Conservation (phyloP, 2,113 vertebrate species). For the Blennius ocellaris region DNA sequence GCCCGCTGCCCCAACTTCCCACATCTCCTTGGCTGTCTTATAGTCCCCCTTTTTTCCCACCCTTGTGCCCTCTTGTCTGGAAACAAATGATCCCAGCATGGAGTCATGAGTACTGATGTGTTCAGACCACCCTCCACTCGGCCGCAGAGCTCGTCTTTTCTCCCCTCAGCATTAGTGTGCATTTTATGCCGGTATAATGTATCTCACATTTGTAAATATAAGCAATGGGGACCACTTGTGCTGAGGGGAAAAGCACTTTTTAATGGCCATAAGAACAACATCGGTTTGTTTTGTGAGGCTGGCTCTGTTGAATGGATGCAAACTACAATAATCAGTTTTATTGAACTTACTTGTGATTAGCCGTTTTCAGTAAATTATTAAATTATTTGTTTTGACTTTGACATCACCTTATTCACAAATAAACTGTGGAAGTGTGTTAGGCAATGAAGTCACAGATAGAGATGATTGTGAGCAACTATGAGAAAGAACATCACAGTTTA, state of each 20-base stretch:
- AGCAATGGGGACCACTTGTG: conserved; percentile 59
- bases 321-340: not conserved
- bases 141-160: conserved; percentile 70
- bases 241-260: conserved; percentile 53
- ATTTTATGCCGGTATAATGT: conserved; percentile 75
- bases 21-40: conserved; percentile 64
- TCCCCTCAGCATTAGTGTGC: conserved; percentile 69
- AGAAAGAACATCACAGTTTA: conserved; percentile 19
- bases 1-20: conserved; percentile 33
- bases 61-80: conserved; percentile 83
- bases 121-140: conserved; percentile 83
- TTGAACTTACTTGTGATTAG: no score
- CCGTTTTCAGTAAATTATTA: not conserved
- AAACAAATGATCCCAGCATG: conserved; percentile 84
- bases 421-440: not conserved
- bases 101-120: conserved; percentile 79
- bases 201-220: conserved; percentile 72
- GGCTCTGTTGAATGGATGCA: not conserved
- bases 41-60: conserved; percentile 74
- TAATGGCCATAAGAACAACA: conserved; percentile 41
- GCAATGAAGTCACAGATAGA: no score
- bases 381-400: conserved; percentile 1
- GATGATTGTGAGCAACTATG: conserved; percentile 1
- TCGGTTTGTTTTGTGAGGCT: not conserved
- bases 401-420: conserved; percentile 7